Evolutionary conservation across 1,140 invertebrate genomes (phyloP).

Genomic region (Littorina saxatilis): DNA sequence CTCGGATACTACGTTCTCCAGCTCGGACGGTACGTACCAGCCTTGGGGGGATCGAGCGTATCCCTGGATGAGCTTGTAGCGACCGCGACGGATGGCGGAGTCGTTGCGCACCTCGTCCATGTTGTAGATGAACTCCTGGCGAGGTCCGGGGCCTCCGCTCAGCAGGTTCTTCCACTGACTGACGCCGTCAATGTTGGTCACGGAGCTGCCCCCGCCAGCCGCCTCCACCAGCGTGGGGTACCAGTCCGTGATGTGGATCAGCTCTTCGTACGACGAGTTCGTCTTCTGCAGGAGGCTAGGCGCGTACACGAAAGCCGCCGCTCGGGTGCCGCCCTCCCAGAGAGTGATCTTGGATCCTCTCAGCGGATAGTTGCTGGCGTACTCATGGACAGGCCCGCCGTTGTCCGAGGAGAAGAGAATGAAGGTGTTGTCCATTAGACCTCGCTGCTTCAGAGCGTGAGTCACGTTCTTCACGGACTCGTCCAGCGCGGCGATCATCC

Average conservation of each 20-base stretch:
- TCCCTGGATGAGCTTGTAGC: conserved; percentile 52
- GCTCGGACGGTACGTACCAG: conserved; percentile 47
- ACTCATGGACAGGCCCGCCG: conserved; percentile 67
- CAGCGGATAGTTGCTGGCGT: conserved; percentile 76
- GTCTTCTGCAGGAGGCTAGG: conserved; percentile 56
- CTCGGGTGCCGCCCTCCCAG: conserved; percentile 77
- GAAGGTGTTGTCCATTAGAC: conserved; percentile 76
- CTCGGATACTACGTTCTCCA: too few species aligned
- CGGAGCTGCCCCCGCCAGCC: conserved; percentile 25
- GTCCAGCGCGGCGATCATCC: conserved; percentile 77
- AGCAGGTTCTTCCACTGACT: conserved; percentile 43
- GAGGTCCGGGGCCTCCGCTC: not conserved
- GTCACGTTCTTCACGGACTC: conserved; percentile 75
- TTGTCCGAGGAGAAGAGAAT: conserved; percentile 62
- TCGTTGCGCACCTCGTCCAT: conserved; percentile 39
- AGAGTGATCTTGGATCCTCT: conserved; percentile 76
- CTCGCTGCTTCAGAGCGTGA: conserved; percentile 70
- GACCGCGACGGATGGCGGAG: conserved; percentile 53
- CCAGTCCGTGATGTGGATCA: conserved; percentile 56
- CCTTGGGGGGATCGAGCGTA: conserved; percentile 37
- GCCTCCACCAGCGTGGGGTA: conserved; percentile 56
- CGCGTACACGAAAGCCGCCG: conserved; percentile 68
- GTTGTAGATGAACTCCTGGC: conserved; percentile 45
- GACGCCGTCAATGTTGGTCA: conserved; percentile 42
- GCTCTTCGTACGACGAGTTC: conserved; percentile 36